A percentile compares a stretch with the other conserved stretches of the same genome.
Evolutionary conservation across 2,113 vertebrate genomes (phyloP).

Genomic region (Dasypus novemcinctus): DNA sequence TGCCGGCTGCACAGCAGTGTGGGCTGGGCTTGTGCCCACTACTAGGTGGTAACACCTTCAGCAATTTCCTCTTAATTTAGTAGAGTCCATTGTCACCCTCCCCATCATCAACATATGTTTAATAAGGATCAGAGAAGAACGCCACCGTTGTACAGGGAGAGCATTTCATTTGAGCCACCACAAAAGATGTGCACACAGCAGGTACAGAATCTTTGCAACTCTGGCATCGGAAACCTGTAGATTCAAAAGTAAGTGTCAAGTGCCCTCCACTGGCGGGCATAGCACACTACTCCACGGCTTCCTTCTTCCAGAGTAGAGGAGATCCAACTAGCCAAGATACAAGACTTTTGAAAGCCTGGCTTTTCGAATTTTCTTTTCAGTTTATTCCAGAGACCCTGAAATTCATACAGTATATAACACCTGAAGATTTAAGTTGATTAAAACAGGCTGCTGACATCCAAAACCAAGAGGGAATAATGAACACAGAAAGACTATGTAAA

Average conservation of each 20-base stretch:
- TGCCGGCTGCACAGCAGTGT: background rate
- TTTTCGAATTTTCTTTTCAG: conserved; percentile 12
- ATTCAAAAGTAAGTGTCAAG: conserved; percentile 47
- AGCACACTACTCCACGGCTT: background rate
- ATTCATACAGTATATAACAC: background rate
- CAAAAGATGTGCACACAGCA: background rate
- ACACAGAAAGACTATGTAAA: background rate
- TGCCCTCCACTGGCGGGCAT: conserved; percentile 76
- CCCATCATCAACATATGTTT: background rate
- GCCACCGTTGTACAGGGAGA: background rate
- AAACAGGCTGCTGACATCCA: conserved; percentile 12
- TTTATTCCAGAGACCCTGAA: conserved; percentile 16
- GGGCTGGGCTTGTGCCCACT: background rate
- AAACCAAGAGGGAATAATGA: background rate
- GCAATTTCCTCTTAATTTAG: background rate
- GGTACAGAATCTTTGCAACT: background rate
- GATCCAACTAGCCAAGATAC: background rate
- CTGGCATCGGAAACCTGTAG: background rate
- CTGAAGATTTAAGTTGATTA: conserved; percentile 32
- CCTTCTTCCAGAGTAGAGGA: background rate
- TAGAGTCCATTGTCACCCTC: background rate
- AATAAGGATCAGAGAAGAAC: background rate
- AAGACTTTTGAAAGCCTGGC: background rate
- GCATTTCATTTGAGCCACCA: background rate
- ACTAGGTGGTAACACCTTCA: background rate